phyloP scores from a whole-genome alignment of 64 coral and sea anemone genomes.

The Dendronephthya gigantea region DNA sequence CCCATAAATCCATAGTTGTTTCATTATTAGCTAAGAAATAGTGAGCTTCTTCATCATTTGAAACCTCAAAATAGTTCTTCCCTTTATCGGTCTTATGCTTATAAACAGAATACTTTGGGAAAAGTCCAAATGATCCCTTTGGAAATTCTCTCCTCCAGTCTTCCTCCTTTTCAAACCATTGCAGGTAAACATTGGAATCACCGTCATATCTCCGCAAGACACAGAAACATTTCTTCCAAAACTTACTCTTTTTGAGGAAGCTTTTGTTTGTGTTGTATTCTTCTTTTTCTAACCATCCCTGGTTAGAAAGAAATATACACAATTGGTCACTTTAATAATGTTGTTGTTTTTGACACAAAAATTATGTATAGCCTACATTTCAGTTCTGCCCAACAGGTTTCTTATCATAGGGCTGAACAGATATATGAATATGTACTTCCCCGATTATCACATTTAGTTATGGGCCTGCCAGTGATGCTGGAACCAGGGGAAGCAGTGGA shows the following conservation, averaged over 20 bases:
- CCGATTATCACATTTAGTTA: too few species aligned
- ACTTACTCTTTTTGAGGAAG: conserved; percentile 81
- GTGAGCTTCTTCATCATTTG: conserved; percentile 65
- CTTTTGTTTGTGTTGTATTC: conserved; percentile 47
- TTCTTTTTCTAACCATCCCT: conserved; percentile 93
- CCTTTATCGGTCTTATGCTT: conserved; percentile 65
- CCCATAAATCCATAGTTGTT: conserved; percentile 84
- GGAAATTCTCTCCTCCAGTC: conserved; percentile 67
- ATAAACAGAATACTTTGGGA: conserved; percentile 85
- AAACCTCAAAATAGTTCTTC: conserved; percentile 75
- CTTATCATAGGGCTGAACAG: too few species aligned
- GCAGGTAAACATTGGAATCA: conserved; percentile 66
- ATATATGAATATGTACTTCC: too few species aligned
- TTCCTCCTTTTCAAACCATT: conserved; percentile 96
- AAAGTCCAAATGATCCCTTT: conserved; percentile 65
- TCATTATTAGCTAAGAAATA: conserved; percentile 70
- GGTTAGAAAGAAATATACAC: background rate
- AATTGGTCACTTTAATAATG: background rate
- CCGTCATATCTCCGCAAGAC: conserved; percentile 63
- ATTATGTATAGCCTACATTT: too few species aligned
- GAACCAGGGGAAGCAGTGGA: too few species aligned
- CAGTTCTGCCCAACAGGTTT: too few species aligned
- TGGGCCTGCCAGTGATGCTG: too few species aligned
- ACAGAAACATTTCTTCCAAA: conserved; percentile 89
- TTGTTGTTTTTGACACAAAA: too few species aligned